Conservation (phyloP, 1,140 invertebrate genomes). For the Magallana angulata region DNA sequence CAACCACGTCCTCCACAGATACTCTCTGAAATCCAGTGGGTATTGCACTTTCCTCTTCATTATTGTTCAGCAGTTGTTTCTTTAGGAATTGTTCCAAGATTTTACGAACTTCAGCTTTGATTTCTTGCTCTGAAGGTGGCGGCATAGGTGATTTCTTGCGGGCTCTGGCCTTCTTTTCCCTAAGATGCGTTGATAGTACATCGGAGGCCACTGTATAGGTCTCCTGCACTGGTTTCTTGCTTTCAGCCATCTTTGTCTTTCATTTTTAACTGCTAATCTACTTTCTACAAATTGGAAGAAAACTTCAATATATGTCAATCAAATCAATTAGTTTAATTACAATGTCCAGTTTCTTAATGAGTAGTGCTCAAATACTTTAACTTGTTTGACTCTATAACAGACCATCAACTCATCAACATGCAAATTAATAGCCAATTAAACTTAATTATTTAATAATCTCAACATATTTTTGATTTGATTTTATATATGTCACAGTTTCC, state of each 20-base stretch:
- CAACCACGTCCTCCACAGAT: conserved; percentile 51
- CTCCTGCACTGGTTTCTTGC: neutral
- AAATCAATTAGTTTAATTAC: no score
- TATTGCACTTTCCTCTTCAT: conserved; percentile 4
- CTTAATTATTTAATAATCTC: no score
- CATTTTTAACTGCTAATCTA: neutral
- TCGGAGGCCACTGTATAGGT: conserved; percentile 40
- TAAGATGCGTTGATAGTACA: conserved; percentile 45
- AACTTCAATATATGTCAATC: no score
- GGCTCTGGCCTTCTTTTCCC: neutral
- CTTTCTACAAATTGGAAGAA: neutral
- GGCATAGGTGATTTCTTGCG: neutral
- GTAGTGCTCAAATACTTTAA: no score
- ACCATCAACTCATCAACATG: no score
- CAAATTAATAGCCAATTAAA: no score
- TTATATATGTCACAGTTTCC: no score
- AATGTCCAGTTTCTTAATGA: no score
- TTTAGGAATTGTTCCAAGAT: conserved; percentile 67
- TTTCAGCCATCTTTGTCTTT: conserved; percentile 18
- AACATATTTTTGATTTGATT: no score
- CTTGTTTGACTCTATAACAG: no score
- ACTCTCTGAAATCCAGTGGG: conserved; percentile 42
- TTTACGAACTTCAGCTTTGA: conserved; percentile 61
- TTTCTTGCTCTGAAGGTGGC: conserved; percentile 55
- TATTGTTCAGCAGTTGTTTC: conserved; percentile 48